Conservation (phyloP, 2,888 invertebrate species). For the Rhyacophila evoluta region DNA sequence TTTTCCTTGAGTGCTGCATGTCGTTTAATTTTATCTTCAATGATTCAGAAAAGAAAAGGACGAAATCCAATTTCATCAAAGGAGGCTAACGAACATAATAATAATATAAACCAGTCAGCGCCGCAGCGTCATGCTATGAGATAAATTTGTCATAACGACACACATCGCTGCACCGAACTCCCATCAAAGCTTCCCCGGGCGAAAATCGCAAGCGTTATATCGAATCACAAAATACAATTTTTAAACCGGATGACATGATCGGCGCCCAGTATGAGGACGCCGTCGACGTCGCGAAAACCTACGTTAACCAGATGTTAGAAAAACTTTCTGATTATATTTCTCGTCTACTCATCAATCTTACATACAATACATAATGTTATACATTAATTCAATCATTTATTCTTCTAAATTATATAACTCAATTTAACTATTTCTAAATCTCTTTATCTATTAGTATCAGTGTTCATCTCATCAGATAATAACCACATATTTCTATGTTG, state of each 20-base stretch:
- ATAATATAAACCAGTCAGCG: background rate
- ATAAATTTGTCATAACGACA: slow-evolving; percentile 30
- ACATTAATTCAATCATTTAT: no score
- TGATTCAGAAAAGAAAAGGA: no score
- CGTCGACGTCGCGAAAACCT: background rate
- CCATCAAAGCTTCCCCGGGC: slow-evolving; percentile 33
- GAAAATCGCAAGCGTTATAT: slow-evolving; percentile 42
- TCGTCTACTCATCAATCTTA: no score
- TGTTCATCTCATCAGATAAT: no score
- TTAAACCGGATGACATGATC: slow-evolving; percentile 41
- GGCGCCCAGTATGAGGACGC: background rate
- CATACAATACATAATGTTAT: no score
- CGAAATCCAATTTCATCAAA: background rate
- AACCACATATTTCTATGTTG: no score
- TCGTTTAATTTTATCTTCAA: no score
- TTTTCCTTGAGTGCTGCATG: no score
- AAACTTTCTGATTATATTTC: no score
- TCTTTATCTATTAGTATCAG: no score
- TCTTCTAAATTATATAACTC: no score
- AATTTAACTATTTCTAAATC: no score
- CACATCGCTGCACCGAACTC: slow-evolving; percentile 36
- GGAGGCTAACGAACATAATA: background rate
- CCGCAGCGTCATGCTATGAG: background rate
- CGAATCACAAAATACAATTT: slow-evolving; percentile 52
- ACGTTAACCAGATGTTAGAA: background rate